A percentile compares a stretch with the other conserved stretches of the same genome.
Conservation (phyloP, 2,113 vertebrate genomes). For the Callocephalon fimbriatum region DNA sequence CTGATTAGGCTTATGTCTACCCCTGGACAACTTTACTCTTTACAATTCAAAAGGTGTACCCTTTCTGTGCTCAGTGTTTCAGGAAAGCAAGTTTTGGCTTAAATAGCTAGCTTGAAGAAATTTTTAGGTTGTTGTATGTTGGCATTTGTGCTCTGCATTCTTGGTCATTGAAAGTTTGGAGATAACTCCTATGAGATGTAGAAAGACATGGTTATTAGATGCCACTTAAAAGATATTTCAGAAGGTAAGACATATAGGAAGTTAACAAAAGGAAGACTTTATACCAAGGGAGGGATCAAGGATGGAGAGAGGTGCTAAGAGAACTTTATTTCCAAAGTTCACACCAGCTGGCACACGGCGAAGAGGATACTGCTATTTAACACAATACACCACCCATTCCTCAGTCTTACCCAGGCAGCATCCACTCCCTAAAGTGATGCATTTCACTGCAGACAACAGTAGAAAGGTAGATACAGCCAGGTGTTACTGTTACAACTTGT, state of each 20-base stretch:
- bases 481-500: not conserved
- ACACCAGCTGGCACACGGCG: not conserved
- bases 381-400: not conserved
- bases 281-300: not conserved
- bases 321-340: not conserved
- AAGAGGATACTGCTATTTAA: not conserved
- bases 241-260: not conserved
- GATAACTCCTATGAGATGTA: not conserved
- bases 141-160: not conserved
- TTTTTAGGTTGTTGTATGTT: not conserved
- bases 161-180: not conserved
- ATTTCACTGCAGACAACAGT: not conserved
- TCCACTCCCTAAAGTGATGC: not conserved
- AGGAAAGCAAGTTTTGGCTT: not conserved
- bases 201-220: not conserved
- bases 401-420: not conserved
- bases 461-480: not conserved
- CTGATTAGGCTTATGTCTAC: not conserved
- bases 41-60: not conserved
- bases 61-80: not conserved
- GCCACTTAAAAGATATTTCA: not conserved
- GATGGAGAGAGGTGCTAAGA: not conserved
- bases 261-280: not conserved
- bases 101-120: not conserved
- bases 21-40: not conserved